Evolutionary conservation across 2,113 vertebrate genomes (phyloP).

Genomic region (Benitochromis conjunctus): DNA sequence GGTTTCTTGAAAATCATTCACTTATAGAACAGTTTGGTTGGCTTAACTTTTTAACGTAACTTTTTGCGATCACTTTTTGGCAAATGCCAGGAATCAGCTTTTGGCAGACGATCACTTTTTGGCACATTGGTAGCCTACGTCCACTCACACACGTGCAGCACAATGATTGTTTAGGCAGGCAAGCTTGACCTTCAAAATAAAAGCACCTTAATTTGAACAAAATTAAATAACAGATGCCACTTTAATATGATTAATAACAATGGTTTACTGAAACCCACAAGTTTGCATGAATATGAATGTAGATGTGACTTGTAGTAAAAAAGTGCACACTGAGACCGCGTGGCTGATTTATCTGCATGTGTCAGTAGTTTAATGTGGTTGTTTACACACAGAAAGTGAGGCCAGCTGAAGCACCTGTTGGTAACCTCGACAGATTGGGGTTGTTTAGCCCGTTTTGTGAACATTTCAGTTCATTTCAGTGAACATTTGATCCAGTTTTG

Average conservation of each 20-base stretch:
- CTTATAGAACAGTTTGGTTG: background rate
- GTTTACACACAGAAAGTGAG: background rate
- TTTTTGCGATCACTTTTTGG: too few species aligned
- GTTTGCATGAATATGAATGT: background rate
- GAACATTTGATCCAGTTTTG: background rate
- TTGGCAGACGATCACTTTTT: background rate
- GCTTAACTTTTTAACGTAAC: background rate
- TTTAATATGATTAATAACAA: background rate
- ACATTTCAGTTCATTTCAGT: too few species aligned
- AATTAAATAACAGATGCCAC: background rate
- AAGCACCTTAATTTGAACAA: background rate
- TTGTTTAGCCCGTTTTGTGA: background rate
- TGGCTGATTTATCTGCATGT: background rate
- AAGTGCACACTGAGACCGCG: background rate
- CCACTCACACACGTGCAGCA: background rate
- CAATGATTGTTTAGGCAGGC: background rate
- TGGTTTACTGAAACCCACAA: background rate
- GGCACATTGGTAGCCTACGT: background rate
- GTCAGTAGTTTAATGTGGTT: background rate
- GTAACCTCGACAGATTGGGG: background rate
- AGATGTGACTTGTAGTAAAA: background rate
- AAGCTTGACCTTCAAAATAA: background rate
- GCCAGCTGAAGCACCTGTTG: too few species aligned
- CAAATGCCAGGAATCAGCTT: background rate
- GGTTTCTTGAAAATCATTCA: background rate